phyloP scores from a whole-genome alignment of 35 echinoderm and acorn worm species.

The Holothuria glaberrima region DNA sequence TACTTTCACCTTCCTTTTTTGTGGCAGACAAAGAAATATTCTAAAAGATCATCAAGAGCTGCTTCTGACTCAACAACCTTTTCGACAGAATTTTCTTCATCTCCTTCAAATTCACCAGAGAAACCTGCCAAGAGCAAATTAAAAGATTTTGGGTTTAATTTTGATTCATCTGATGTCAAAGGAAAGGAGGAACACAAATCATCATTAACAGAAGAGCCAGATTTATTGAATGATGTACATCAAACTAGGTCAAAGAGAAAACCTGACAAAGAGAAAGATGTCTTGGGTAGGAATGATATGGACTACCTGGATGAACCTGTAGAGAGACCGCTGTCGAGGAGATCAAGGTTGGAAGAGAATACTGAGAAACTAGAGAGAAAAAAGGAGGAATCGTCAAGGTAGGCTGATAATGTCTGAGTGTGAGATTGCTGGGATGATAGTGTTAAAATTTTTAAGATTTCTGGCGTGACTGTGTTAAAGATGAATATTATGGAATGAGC shows the following conservation, averaged over 20 bases:
- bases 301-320: not conserved
- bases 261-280: not conserved
- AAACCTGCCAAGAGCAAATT: conserved; percentile 23
- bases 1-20: not conserved
- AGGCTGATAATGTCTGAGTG: too few relatives aligned
- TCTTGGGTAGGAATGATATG: not conserved
- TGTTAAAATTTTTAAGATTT: too few relatives aligned
- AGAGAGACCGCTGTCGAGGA: not conserved
- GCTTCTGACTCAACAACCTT: not conserved
- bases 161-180: not conserved
- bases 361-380: not conserved
- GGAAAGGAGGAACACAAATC: not conserved
- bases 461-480: too few relatives aligned
- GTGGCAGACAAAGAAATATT: not conserved
- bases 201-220: not conserved
- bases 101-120: not conserved
- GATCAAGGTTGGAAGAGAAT: not conserved
- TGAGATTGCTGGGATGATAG: too few relatives aligned
- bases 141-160: conserved; percentile 63
- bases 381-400: not conserved
- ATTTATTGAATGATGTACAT: conserved; percentile 36
- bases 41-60: conserved; percentile 28
- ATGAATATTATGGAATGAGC: too few relatives aligned
- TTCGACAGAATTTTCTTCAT: conserved; percentile 19
- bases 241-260: not conserved